Conservation (phyloP, 2,888 invertebrate species). For the Poecilus cupreus region DNA sequence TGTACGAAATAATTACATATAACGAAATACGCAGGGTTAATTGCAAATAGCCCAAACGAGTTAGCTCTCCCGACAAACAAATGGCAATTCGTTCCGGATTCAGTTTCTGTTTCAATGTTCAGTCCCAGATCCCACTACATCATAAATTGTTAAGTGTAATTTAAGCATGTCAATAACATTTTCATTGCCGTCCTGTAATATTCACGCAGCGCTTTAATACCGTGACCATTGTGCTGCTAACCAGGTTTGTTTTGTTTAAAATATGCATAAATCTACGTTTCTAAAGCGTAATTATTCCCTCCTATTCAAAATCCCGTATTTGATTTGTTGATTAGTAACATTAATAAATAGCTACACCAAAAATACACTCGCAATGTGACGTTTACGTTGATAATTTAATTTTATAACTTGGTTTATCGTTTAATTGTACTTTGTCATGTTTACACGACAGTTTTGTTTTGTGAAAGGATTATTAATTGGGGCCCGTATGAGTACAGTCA, state of each 20-base stretch:
- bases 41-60: too few relatives aligned
- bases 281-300: slow-evolving; percentile 8
- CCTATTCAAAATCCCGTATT: slow-evolving; percentile 6
- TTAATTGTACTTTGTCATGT: not conserved
- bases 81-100: not conserved
- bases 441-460: not conserved
- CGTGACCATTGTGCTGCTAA: slow-evolving; percentile 23
- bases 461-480: too few relatives aligned
- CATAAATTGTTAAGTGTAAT: slow-evolving; percentile 24
- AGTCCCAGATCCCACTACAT: not conserved
- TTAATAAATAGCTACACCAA: slow-evolving; percentile 2
- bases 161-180: slow-evolving; percentile 49
- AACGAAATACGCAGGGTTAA: too few relatives aligned
- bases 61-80: too few relatives aligned
- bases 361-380: not conserved
- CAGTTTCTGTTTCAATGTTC: not conserved
- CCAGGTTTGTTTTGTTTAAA: slow-evolving; percentile 37
- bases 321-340: slow-evolving; percentile 30
- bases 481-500: too few relatives aligned
- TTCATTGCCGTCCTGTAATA: slow-evolving; percentile 13
- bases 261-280: slow-evolving; percentile 41
- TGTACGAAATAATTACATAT: too few relatives aligned
- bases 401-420: not conserved
- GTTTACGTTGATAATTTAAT: not conserved
- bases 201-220: slow-evolving; percentile 16